Evolutionary conservation across 2,797 vertebrate species (phyloP).

Genomic region (Ciconia nigra): DNA sequence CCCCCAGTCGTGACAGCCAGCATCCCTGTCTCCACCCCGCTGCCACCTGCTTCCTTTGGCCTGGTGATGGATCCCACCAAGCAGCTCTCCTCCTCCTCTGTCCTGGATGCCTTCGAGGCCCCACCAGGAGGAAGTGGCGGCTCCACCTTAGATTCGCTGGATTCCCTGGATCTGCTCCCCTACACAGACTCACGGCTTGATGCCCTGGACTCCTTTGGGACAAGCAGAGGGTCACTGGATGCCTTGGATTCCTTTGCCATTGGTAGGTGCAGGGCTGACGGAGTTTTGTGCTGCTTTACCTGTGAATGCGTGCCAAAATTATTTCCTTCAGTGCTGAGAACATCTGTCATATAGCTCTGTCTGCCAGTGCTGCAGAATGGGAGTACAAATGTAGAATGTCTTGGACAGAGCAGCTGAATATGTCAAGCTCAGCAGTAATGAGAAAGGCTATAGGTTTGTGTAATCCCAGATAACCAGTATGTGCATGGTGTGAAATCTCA

Average conservation of each 20-base stretch:
- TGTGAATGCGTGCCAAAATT: background rate
- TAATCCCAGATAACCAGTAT: background rate
- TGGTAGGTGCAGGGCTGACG: conserved; percentile 44
- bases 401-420: background rate
- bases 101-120: conserved; percentile 71
- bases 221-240: conserved; percentile 78
- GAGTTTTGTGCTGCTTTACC: background rate
- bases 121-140: conserved; percentile 22
- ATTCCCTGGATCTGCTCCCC: conserved; percentile 71
- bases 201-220: conserved; percentile 83
- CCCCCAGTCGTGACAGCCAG: conserved; percentile 78
- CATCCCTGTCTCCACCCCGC: conserved; percentile 84
- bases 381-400: background rate
- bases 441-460: background rate
- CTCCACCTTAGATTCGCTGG: conserved; percentile 73
- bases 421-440: background rate
- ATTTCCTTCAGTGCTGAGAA: background rate
- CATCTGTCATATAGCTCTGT: background rate
- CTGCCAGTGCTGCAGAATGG: background rate
- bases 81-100: conserved; percentile 75
- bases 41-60: conserved; percentile 86
- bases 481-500: background rate
- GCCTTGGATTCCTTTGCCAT: conserved; percentile 84
- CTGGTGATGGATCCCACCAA: conserved; percentile 79
- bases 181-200: conserved; percentile 82